Evolutionary conservation across 1,140 invertebrate species (phyloP).

Genomic region (Habropoda laboriosa): DNA sequence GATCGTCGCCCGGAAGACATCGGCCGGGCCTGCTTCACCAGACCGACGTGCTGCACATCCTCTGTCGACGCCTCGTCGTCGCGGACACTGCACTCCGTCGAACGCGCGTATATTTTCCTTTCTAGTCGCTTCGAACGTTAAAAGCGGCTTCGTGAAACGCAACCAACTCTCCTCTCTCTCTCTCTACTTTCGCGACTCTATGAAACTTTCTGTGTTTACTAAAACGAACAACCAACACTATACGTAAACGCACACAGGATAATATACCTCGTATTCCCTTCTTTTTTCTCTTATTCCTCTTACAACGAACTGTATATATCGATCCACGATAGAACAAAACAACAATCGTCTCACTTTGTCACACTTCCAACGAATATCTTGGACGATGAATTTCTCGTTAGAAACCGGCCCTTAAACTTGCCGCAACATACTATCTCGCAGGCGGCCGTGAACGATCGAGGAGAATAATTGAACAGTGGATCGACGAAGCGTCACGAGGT

Average conservation of each 20-base stretch:
- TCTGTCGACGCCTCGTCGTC: not conserved
- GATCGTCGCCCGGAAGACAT: slow-evolving; percentile 37
- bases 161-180: not conserved
- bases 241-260: no score
- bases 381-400: not conserved
- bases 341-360: no score
- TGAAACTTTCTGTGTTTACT: no score
- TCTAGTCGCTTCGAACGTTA: not conserved
- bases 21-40: slow-evolving; percentile 32
- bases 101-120: not conserved
- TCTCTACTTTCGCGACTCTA: not conserved
- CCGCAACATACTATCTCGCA: no score
- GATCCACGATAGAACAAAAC: no score
- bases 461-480: slow-evolving; percentile 7
- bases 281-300: no score
- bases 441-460: not conserved
- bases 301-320: no score
- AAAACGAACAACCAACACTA: no score
- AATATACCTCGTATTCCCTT: no score
- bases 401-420: slow-evolving; percentile 23
- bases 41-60: slow-evolving; percentile 12
- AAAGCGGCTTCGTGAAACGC: not conserved
- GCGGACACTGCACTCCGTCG: slow-evolving; percentile 10
- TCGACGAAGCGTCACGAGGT: slow-evolving; percentile 26
- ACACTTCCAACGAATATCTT: no score